These are phyloP conservation scores for Dryocosmus kuriphilus DNA, from an alignment of 2,888 invertebrate genomes.

Conservation along the genomic window DNA sequence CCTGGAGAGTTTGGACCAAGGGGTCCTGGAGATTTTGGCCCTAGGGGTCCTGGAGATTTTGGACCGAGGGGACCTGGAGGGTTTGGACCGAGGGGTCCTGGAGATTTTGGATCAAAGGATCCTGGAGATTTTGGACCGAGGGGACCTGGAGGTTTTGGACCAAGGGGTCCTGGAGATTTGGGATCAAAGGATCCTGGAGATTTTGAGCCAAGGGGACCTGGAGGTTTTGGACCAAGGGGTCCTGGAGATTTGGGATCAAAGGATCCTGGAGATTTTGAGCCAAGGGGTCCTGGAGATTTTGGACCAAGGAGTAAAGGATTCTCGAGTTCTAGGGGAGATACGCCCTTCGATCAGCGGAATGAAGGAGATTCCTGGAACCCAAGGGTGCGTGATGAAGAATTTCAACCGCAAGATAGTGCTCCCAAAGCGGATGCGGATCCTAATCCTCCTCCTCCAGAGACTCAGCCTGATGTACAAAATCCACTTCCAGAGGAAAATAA, in stretches of 20 bases:
- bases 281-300: slow-evolving; percentile 17
- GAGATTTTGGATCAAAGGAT: not conserved
- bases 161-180: slow-evolving; percentile 45
- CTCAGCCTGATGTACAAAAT: not conserved
- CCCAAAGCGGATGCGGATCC: not conserved
- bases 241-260: slow-evolving; percentile 33
- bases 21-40: slow-evolving; percentile 39
- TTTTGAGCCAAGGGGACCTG: slow-evolving; percentile 43
- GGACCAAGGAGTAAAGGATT: slow-evolving; percentile 42
- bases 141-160: slow-evolving; percentile 47
- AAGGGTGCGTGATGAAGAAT: slow-evolving; percentile 39
- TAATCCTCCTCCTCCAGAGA: not conserved
- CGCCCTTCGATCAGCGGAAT: not conserved
- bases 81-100: not conserved
- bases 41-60: slow-evolving; percentile 43
- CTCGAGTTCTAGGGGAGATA: not conserved
- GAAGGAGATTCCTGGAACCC: slow-evolving; percentile 1
- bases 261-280: slow-evolving; percentile 40
- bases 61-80: slow-evolving; percentile 43
- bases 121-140: slow-evolving; percentile 48
- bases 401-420: not conserved
- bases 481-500: not conserved
- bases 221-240: slow-evolving; percentile 40
- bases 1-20: not conserved
- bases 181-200: slow-evolving; percentile 43